Percentiles rank a stretch among this genome's conserved stretches.
phyloP scores from a whole-genome alignment of 1,140 invertebrate species.

The Acromyrmex heyeri region DNA sequence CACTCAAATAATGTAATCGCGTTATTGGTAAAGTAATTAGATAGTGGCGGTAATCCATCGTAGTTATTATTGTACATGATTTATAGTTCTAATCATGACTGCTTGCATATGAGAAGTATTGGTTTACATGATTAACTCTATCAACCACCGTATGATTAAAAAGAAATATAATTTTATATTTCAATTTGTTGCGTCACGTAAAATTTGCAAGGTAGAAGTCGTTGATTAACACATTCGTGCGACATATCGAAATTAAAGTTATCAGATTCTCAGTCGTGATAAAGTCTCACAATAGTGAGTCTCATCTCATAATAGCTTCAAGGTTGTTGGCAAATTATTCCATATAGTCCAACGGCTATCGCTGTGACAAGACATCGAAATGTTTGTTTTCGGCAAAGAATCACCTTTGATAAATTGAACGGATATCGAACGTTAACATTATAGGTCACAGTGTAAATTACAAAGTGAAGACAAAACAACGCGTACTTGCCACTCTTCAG shows the following conservation, averaged over 20 bases:
- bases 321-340: background rate
- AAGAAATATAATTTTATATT: slow-evolving; percentile 20
- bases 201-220: background rate
- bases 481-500: background rate
- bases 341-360: slow-evolving; percentile 30
- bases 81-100: slow-evolving; percentile 41
- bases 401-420: slow-evolving; percentile 58
- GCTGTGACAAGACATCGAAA: background rate
- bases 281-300: too few species aligned
- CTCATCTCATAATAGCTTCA: background rate
- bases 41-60: background rate
- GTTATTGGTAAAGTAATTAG: background rate
- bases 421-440: slow-evolving; percentile 51
- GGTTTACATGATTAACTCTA: slow-evolving; percentile 53
- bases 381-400: slow-evolving; percentile 48
- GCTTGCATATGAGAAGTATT: slow-evolving; percentile 34
- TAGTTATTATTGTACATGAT: slow-evolving; percentile 34
- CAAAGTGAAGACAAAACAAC: slow-evolving; percentile 57
- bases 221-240: background rate
- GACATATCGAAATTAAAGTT: slow-evolving; percentile 20
- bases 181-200: slow-evolving; percentile 45
- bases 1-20: background rate
- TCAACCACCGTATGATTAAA: slow-evolving; percentile 4
- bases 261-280: slow-evolving; percentile 19
- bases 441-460: slow-evolving; percentile 58